Evolutionary conservation across 2,113 vertebrate species (phyloP).

Genomic region (Coptodon rendalli): DNA sequence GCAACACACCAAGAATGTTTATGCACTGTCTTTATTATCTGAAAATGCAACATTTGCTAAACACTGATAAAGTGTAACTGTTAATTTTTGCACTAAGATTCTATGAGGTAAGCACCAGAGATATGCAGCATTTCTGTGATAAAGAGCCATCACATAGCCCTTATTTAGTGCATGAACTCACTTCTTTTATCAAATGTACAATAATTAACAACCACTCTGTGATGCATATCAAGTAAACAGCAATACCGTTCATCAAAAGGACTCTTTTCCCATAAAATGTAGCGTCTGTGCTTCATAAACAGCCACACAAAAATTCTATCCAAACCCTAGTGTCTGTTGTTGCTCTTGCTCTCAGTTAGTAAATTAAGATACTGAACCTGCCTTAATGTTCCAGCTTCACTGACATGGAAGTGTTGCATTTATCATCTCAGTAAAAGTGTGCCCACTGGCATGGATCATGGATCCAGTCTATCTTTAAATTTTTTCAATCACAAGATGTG

Average conservation of each 20-base stretch:
- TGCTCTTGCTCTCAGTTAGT: not conserved
- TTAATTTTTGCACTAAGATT: not conserved
- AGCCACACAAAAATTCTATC: not conserved
- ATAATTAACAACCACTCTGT: not conserved
- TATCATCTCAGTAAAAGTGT: conserved; percentile 33
- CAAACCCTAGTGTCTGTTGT: not conserved
- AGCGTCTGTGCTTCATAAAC: not conserved
- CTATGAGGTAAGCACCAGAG: not conserved
- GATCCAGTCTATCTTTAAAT: not conserved
- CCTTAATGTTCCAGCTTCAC: not conserved
- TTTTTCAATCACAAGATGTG: conserved; percentile 27
- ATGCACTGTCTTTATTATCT: not conserved
- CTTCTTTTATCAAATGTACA: not conserved
- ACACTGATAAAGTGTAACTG: not conserved
- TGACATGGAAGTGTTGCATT: conserved; percentile 50
- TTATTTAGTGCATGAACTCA: not conserved
- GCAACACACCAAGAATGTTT: not conserved
- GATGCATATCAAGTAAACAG: not conserved
- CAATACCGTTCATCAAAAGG: not conserved
- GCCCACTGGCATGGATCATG: not conserved
- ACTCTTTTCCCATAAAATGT: not conserved
- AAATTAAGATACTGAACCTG: not conserved
- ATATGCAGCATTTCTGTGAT: not conserved
- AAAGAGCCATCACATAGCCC: not conserved
- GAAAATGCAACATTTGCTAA: not conserved